Evolutionary conservation across 37 sponge, comb jelly and placozoan species (phyloP), one percentile per base, ranked within the genome.

Genomic region (Theonella swinhoei): DNA sequence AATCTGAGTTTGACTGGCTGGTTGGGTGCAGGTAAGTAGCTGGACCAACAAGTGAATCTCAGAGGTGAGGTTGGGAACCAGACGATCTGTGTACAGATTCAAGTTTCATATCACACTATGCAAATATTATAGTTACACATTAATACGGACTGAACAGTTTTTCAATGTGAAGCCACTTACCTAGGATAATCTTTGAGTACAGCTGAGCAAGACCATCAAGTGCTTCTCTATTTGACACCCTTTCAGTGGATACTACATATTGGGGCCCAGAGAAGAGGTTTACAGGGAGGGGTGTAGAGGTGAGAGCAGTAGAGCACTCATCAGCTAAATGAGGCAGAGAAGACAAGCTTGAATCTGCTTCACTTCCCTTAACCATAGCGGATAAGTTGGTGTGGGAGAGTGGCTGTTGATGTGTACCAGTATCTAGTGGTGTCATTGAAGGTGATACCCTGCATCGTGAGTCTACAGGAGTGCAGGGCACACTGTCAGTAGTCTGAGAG

Each of bases 11-110:
- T 20, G 33, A 9, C 31, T n/a, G n/a, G 25, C 14, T 47, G 54
- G 54, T 14, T 47, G 54, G 54, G 54, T 47, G 54, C 54, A 47
- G 19, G 87, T 86, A 29, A 86, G 64, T 5, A 86, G 47, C 38
- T 86, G 87, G 39, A 86, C 23, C 25, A 72, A 35, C 64, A 86
- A 86, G 54, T 86, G 74, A 14, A 86, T 42, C 54, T 86, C 80
- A 33, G 87, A 62, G 20, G 87, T 79, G 43, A 79, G 17, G 43
- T 86, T 86, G 23, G 80, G 87, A 2, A 86, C 74, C 79, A 85
- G 29, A 5, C 54, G 38, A 39, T 39, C 85, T 85, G 31, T 25
- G n/a, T n/a, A n/a, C n/a, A n/a, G n/a, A n/a, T n/a, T n/a, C n/a
- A n/a, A n/a, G n/a, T n/a, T n/a, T n/a, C n/a, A n/a, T n/a, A n/a